These are phyloP conservation scores for Gobio occitaniae DNA, from an alignment of 2,797 vertebrate genomes.

Conservation along the genomic window DNA sequence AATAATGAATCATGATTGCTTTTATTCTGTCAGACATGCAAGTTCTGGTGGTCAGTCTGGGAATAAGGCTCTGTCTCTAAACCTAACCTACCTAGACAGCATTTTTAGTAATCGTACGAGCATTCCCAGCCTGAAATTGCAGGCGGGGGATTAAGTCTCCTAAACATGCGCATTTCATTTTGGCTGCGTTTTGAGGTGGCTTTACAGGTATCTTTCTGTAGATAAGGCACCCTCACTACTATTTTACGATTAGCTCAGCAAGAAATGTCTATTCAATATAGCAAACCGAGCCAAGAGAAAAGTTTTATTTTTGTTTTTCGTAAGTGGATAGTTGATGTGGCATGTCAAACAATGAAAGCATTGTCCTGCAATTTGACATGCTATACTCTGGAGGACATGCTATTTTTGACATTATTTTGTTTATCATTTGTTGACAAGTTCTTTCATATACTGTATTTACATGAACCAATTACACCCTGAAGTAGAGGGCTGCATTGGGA, in stretches of 20 bases:
- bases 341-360: background rate
- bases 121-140: background rate
- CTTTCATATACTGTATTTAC: too few relatives aligned
- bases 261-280: conserved; percentile 2
- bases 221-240: background rate
- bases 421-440: background rate
- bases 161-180: background rate
- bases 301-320: background rate
- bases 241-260: conserved; percentile 13
- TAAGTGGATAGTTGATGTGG: background rate
- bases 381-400: background rate
- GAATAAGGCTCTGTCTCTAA: background rate
- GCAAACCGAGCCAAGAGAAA: background rate
- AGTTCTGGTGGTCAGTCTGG: conserved; percentile 4
- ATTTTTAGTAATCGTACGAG: background rate
- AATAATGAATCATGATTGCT: conserved; percentile 1
- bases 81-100: background rate
- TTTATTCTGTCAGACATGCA: conserved; percentile 1
- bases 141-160: background rate
- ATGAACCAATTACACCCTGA: background rate
- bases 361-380: background rate
- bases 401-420: background rate
- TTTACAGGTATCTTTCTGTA: background rate
- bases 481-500: too few relatives aligned
- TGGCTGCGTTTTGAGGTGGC: background rate